These are phyloP conservation scores for Zosterops hypoxanthus DNA, from an alignment of 2,113 vertebrate species.

Conservation along the genomic window DNA sequence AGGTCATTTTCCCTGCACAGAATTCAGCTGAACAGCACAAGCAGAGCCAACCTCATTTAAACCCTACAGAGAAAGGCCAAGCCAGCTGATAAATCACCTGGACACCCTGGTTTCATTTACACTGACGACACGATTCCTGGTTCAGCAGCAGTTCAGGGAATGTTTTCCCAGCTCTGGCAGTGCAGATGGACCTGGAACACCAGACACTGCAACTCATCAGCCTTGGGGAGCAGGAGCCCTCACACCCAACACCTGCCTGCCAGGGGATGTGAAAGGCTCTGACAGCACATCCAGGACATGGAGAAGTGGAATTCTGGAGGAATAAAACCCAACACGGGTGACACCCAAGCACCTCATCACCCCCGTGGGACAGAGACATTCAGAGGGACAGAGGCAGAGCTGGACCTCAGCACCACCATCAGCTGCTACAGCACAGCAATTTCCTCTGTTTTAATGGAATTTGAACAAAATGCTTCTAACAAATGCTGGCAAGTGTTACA, in stretches of 20 bases:
- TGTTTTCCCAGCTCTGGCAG: not conserved
- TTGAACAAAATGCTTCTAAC: not conserved
- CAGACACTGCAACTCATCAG: not conserved
- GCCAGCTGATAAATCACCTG: not conserved
- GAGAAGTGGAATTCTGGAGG: not conserved
- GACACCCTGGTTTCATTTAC: not conserved
- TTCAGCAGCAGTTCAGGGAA: not conserved
- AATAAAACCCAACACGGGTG: fast-evolving
- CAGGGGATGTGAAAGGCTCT: not conserved
- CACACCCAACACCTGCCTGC: not conserved
- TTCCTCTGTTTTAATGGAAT: not conserved
- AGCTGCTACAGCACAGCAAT: not conserved
- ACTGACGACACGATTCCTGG: not conserved
- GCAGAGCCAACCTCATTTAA: not conserved
- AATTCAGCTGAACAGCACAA: not conserved
- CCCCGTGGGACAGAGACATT: not conserved
- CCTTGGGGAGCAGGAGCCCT: not conserved
- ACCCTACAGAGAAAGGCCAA: not conserved
- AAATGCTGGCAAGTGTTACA: not conserved
- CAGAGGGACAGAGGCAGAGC: not conserved
- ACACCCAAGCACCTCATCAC: not conserved
- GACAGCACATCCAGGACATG: not conserved
- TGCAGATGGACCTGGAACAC: not conserved
- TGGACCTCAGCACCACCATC: not conserved
- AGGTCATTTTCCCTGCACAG: not conserved